phyloP scores from a whole-genome alignment of 1,140 invertebrate genomes.

The Uloborus diversus region DNA sequence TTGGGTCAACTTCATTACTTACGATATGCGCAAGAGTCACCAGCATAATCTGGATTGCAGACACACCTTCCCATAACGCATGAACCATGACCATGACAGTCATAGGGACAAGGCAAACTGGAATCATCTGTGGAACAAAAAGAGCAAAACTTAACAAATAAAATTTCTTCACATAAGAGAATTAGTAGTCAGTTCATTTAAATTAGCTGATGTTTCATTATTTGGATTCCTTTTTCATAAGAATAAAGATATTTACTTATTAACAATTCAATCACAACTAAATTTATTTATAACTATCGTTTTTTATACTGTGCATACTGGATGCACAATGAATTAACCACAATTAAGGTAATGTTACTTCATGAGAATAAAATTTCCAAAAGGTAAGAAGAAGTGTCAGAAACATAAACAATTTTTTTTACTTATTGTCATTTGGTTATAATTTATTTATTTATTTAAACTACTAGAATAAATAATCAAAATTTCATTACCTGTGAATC shows the following conservation, averaged over 20 bases:
- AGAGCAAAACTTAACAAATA: not conserved
- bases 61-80: constrained; percentile 95
- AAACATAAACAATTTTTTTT: too few relatives aligned
- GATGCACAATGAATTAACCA: too few relatives aligned
- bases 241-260: not conserved
- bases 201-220: not conserved
- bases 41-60: constrained; percentile 94
- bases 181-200: not conserved
- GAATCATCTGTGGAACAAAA: constrained; percentile 57
- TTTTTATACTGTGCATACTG: too few relatives aligned
- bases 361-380: too few relatives aligned
- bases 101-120: constrained; percentile 78
- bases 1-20: too few relatives aligned
- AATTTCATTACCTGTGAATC: constrained; percentile 56
- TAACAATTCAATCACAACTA: not conserved
- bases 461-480: not conserved
- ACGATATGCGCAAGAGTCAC: constrained; percentile 90
- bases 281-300: too few relatives aligned
- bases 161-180: not conserved
- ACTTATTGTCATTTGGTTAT: too few relatives aligned
- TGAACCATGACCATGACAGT: constrained; percentile 93
- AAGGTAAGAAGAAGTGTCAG: too few relatives aligned
- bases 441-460: too few relatives aligned
- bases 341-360: too few relatives aligned
- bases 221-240: not conserved